Evolutionary conservation across 2,888 invertebrate species (phyloP), one percentile per base, ranked within the genome.

Genomic region (Lymantria dispar): DNA sequence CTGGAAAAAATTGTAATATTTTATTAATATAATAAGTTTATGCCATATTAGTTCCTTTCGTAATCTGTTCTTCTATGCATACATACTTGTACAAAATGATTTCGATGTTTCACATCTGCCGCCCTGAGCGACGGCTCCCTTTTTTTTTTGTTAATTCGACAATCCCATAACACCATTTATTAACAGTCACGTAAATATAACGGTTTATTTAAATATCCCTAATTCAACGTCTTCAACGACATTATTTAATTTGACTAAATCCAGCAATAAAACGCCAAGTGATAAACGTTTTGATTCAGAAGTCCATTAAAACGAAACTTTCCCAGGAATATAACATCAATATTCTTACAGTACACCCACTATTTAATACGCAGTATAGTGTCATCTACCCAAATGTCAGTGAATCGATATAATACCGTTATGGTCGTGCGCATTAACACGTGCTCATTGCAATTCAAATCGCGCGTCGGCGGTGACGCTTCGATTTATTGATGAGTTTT

Each of bases 371-470:
- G 29, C 39, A 47, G 43, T 38, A 15, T n/a, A 51, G 50, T 45
- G 45, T 31, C 46, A 60, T 59, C 56, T 53, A 62, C 52, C 45
- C 36, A 61, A 62, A 65, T 63, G 68, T 63, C 61, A 67, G 58
- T 52, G 60, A 62, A 66, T 65, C 64, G 61, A 67, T 72, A 72
- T 70, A 66, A 66, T 56, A 52, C 74, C 76, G 75, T 72, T 76
- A 74, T 39, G 22, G 54, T 53, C 52, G 52, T 49, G 52, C 54
- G 53, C 58, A 63, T 0, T 30, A 11, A 52, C 74, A 74, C 67
- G 69, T 69, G 70, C 65, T 70, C 73, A 74, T 75, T 74, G 68
- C 64, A 70, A 78, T 76, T 76, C 78, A 60, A 66, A 67, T 65
- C 63, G 52, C 54, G 68, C 53, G 47, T 56, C 7, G 39, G 31